A percentile compares a stretch with the other conserved stretches of the same genome.
Evolutionary conservation across 2,113 vertebrate genomes (phyloP).

Genomic region (Clarias batrachus): DNA sequence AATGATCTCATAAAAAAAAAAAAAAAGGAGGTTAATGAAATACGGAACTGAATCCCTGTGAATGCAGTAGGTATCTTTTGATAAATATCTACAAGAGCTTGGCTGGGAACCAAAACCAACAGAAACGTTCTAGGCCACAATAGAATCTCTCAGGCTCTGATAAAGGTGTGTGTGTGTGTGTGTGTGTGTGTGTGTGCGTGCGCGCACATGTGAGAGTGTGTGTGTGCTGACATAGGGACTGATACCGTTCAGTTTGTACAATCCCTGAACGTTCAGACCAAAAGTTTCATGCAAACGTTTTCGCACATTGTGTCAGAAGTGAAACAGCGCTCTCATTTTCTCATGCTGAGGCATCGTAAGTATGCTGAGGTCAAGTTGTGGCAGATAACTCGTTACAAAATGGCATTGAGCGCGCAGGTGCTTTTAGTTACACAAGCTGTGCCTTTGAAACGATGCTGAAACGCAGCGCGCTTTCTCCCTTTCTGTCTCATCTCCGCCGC

Average conservation of each 20-base stretch:
- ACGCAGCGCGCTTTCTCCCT: slow-evolving; percentile 10
- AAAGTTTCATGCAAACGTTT: slow-evolving; percentile 21
- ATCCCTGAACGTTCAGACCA: slow-evolving; percentile 23
- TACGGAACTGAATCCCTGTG: slow-evolving; percentile 44
- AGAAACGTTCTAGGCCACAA: slow-evolving; percentile 39
- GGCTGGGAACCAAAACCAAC: slow-evolving; percentile 47
- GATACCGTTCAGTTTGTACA: slow-evolving; percentile 15
- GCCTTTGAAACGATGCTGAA: slow-evolving; percentile 48
- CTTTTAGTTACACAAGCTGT: slow-evolving; percentile 60
- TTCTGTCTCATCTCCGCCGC: background rate
- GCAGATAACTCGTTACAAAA: slow-evolving; percentile 60
- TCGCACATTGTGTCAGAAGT: slow-evolving; percentile 43
- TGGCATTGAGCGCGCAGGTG: slow-evolving; percentile 63
- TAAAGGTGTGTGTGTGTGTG: slow-evolving; percentile 26
- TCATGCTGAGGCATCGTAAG: slow-evolving; percentile 39
- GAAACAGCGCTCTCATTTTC: slow-evolving; percentile 27
- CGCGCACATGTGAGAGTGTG: background rate
- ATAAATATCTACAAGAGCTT: slow-evolving; percentile 44
- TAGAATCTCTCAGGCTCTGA: slow-evolving; percentile 40
- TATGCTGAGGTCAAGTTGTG: slow-evolving; percentile 61
- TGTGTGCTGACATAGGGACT: background rate
- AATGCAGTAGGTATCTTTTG: slow-evolving; percentile 47
- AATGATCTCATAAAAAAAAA: slow-evolving; percentile 25
- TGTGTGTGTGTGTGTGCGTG: slow-evolving; percentile 25
- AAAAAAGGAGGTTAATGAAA: background rate